These are phyloP conservation scores for Caenorhabditis panamensis DNA, from an alignment of 2,888 invertebrate species.

Conservation along the genomic window DNA sequence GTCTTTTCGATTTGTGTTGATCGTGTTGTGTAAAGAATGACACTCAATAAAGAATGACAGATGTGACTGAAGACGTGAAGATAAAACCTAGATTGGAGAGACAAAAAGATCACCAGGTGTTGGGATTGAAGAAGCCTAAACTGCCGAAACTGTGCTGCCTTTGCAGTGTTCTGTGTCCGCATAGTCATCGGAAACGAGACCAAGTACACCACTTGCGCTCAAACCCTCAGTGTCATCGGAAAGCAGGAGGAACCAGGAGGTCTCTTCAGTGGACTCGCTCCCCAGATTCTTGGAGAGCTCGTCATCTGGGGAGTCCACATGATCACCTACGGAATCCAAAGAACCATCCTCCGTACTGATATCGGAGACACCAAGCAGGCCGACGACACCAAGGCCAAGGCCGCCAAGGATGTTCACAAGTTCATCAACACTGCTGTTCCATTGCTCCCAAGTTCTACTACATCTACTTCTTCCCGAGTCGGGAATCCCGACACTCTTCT, in stretches of 20 bases:
- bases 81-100: too few relatives aligned
- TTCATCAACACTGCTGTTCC: constrained; percentile 82
- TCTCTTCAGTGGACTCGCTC: constrained; percentile 89
- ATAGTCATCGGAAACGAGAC: constrained; percentile 95
- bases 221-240: constrained; percentile 89
- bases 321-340: constrained; percentile 82
- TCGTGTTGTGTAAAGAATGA: too few relatives aligned
- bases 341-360: constrained; percentile 63
- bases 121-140: too few relatives aligned
- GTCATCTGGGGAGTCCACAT: constrained; percentile 87
- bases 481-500: too few relatives aligned
- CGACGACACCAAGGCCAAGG: constrained; percentile 60
- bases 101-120: too few relatives aligned
- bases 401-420: constrained; percentile 67
- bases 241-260: constrained; percentile 91
- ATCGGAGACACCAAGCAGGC: constrained; percentile 62
- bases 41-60: too few relatives aligned
- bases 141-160: too few relatives aligned
- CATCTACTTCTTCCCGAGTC: too few relatives aligned
- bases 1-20: too few relatives aligned
- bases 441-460: too few relatives aligned
- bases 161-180: constrained; percentile 88
- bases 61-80: too few relatives aligned
- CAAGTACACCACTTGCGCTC: constrained; percentile 85
- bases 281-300: constrained; percentile 90